A percentile compares a stretch with the other conserved stretches of the same genome.
Evolutionary conservation across 2,888 invertebrate species (phyloP).

Genomic region (Pollenia amentaria): DNA sequence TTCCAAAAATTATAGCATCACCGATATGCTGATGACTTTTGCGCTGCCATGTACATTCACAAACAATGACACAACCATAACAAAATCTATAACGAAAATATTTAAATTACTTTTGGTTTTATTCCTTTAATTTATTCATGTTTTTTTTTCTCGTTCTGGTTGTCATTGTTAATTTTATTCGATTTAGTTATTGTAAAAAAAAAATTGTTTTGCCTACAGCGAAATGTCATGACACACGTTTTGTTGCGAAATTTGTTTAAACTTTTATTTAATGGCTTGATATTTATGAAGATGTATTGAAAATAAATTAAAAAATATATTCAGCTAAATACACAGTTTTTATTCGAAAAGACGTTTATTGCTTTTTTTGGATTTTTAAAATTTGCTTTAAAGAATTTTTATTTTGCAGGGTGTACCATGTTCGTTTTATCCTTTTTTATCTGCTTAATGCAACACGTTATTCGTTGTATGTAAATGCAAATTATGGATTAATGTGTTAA

Average conservation of each 20-base stretch:
- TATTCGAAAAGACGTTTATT: no score
- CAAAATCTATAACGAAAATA: neutral
- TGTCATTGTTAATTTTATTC: conserved; percentile 25
- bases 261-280: no score
- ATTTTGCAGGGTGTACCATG: neutral
- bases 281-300: no score
- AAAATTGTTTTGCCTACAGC: neutral
- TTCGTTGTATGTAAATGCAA: conserved; percentile 30
- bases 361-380: no score
- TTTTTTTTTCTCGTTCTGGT: neutral
- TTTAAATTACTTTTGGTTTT: neutral
- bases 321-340: no score
- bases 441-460: conserved; percentile 12
- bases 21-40: no score
- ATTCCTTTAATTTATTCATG: neutral
- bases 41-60: neutral
- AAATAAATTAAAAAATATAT: no score
- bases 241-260: neutral
- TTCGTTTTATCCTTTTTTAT: neutral
- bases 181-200: conserved; percentile 4
- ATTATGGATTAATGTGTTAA: conserved; percentile 25
- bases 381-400: no score
- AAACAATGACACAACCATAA: neutral
- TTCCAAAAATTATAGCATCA: no score
- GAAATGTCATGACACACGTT: neutral